phyloP scores from a whole-genome alignment of 2,113 vertebrate genomes.

The Pomatorhinus ruficollis region DNA sequence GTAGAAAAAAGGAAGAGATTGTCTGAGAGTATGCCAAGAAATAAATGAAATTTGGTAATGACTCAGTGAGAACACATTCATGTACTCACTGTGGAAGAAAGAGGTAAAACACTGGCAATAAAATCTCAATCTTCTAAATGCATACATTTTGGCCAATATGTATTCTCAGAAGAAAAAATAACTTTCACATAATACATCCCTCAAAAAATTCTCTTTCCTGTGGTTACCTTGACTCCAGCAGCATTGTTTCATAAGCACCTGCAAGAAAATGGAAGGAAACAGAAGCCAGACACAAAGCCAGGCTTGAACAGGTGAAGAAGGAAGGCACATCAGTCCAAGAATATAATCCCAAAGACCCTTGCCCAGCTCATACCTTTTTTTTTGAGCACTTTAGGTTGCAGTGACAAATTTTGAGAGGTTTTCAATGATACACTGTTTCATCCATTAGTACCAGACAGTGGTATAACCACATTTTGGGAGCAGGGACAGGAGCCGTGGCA shows the following conservation, averaged over 20 bases:
- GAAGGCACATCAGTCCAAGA: neutral
- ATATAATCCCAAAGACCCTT: neutral
- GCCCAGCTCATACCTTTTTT: neutral
- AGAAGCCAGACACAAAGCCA: neutral
- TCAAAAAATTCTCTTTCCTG: neutral
- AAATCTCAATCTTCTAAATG: neutral
- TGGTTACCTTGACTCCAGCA: neutral
- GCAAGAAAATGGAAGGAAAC: neutral
- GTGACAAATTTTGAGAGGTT: neutral
- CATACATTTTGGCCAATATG: neutral
- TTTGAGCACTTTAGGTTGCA: neutral
- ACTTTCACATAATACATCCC: neutral
- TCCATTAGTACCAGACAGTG: neutral
- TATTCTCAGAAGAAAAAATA: neutral
- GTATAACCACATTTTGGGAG: neutral
- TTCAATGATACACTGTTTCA: accelerated
- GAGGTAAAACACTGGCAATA: neutral
- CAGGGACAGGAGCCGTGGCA: accelerated
- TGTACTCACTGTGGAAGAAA: neutral
- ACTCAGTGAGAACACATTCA: neutral
- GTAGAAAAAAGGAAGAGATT: neutral
- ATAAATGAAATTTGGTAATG: conserved; percentile 17
- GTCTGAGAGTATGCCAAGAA: neutral
- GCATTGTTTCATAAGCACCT: neutral
- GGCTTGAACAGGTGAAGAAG: neutral